A percentile compares a stretch with the other conserved stretches of the same genome.
These are phyloP conservation scores for Phallusia fumigata DNA, from an alignment of 23 tunicate species.

Conservation along the genomic window DNA sequence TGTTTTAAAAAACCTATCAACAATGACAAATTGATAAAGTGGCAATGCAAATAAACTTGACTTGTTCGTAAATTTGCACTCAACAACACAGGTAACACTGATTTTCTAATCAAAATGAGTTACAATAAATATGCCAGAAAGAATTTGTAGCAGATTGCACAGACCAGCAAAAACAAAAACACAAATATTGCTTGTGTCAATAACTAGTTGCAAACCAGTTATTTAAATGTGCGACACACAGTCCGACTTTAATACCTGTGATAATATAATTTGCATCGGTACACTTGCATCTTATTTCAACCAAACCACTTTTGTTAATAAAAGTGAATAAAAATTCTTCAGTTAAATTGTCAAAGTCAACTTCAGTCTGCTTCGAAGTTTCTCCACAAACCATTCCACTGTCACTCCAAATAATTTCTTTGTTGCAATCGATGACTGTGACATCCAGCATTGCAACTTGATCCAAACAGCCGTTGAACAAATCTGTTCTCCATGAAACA, in stretches of 20 bases:
- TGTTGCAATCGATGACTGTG: constrained; percentile 34
- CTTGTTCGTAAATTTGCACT: background rate
- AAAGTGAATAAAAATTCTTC: background rate
- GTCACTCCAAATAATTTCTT: constrained; percentile 38
- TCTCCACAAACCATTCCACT: background rate
- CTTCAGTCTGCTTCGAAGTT: background rate
- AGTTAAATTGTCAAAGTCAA: background rate
- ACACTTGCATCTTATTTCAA: background rate
- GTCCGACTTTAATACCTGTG: background rate
- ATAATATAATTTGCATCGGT: background rate
- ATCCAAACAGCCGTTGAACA: constrained; percentile 28
- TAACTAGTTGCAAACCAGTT: background rate
- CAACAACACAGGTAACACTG: background rate
- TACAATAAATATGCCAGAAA: background rate
- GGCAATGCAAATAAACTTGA: no score
- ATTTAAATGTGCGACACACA: background rate
- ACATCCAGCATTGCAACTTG: constrained; percentile 23
- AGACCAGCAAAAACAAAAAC: background rate
- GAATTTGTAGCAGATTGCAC: background rate
- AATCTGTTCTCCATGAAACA: constrained; percentile 53
- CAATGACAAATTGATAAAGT: background rate
- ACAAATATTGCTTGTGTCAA: no score
- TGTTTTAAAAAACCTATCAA: no score
- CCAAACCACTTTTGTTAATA: constrained; percentile 1
- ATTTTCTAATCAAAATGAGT: background rate